Percentiles rank a stretch among this genome's conserved stretches.
Evolutionary conservation across 2,888 invertebrate genomes (phyloP).

Genomic region (Spicauda simplicius): DNA sequence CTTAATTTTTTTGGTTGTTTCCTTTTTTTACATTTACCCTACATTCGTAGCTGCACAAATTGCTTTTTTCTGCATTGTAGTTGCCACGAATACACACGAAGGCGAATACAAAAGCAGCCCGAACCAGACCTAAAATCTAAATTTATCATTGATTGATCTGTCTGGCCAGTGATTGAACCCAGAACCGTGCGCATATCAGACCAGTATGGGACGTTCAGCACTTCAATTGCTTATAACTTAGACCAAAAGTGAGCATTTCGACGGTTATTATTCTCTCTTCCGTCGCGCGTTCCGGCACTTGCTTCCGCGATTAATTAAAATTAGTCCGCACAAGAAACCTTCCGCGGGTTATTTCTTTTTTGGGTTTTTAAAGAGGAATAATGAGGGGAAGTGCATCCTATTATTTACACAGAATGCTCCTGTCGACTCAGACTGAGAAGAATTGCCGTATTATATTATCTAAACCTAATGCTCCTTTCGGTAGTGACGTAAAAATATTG

Average conservation of each 20-base stretch:
- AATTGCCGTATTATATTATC: conserved; percentile 18
- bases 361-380: conserved; percentile 31
- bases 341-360: conserved; percentile 37
- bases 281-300: conserved; percentile 61
- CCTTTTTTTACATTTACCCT: too few relatives aligned
- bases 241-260: conserved; percentile 36
- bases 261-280: conserved; percentile 54
- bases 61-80: too few relatives aligned
- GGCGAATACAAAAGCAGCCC: too few relatives aligned
- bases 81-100: too few relatives aligned
- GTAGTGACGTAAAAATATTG: too few relatives aligned
- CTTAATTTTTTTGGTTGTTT: too few relatives aligned
- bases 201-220: too few relatives aligned
- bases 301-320: conserved; percentile 79
- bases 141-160: too few relatives aligned
- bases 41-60: too few relatives aligned
- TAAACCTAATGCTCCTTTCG: neutral
- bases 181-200: too few relatives aligned
- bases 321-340: conserved; percentile 62
- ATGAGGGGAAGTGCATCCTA: conserved; percentile 31
- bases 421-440: conserved; percentile 32
- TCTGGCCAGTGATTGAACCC: too few relatives aligned
- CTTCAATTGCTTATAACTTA: conserved; percentile 36
- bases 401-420: conserved; percentile 26
- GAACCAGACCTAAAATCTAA: too few relatives aligned